These are phyloP conservation scores for Glyptemys insculpta DNA, from an alignment of 2,797 vertebrate species.

Conservation along the genomic window DNA sequence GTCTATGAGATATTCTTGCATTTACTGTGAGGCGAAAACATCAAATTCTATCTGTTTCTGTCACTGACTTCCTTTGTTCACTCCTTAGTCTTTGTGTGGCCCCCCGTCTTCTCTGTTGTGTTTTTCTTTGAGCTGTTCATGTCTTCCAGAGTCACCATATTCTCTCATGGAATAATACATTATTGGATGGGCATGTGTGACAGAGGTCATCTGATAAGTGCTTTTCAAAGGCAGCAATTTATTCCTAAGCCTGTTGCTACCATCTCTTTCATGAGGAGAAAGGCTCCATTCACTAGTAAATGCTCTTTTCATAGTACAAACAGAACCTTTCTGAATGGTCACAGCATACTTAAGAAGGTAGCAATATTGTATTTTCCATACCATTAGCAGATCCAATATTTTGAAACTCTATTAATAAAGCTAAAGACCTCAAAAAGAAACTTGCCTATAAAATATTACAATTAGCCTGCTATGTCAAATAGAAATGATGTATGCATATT, in stretches of 20 bases:
- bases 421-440: not conserved
- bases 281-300: not conserved
- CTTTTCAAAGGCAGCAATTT: slow-evolving; percentile 3
- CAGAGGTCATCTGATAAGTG: not conserved
- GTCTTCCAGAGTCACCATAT: not conserved
- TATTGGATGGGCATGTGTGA: not conserved
- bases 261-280: not conserved
- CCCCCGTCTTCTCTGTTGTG: not conserved
- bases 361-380: slow-evolving; percentile 14
- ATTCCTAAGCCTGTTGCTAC: not conserved
- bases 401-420: not conserved
- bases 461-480: not conserved
- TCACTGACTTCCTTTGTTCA: not conserved
- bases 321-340: not conserved
- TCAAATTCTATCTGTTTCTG: not conserved
- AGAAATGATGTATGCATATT: slow-evolving; percentile 20
- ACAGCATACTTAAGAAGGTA: not conserved
- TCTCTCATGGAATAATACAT: not conserved
- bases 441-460: slow-evolving; percentile 4
- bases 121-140: not conserved
- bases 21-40: not conserved
- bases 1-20: not conserved
- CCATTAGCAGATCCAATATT: not conserved
- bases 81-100: not conserved
- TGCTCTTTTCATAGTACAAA: not conserved